A percentile compares a stretch with the other conserved stretches of the same genome.
These are phyloP conservation scores for Ephydatia muelleri DNA, from an alignment of 37 sponge, comb jelly and placozoan genomes.

Conservation along the genomic window DNA sequence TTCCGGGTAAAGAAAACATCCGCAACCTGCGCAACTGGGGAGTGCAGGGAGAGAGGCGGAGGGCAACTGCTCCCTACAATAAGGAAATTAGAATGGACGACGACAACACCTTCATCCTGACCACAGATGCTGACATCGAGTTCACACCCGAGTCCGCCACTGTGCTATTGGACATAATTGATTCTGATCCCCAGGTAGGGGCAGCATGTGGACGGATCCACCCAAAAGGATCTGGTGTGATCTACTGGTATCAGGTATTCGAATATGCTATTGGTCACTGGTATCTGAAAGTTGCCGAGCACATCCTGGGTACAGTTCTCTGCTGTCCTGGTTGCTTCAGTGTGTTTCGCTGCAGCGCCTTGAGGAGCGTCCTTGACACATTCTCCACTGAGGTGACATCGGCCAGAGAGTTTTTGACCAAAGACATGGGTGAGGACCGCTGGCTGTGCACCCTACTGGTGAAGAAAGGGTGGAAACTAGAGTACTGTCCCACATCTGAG, in stretches of 20 bases:
- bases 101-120: slow-evolving; percentile 89
- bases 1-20: slow-evolving; percentile 59
- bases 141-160: slow-evolving; percentile 80
- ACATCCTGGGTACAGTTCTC: slow-evolving; percentile 85
- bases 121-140: slow-evolving; percentile 94
- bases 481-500: slow-evolving; percentile 83
- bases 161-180: slow-evolving; percentile 74
- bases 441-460: slow-evolving; percentile 94
- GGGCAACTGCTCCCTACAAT: too few relatives aligned
- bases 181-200: slow-evolving; percentile 71
- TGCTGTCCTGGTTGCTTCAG: slow-evolving; percentile 95
- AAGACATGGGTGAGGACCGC: slow-evolving; percentile 96
- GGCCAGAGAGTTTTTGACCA: slow-evolving; percentile 83
- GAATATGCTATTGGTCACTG: slow-evolving; percentile 91
- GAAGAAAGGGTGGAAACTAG: slow-evolving; percentile 81
- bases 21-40: too few relatives aligned
- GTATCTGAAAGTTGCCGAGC: slow-evolving; percentile 83
- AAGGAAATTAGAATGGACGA: neutral
- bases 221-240: slow-evolving; percentile 75
- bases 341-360: slow-evolving; percentile 76
- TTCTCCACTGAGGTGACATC: slow-evolving; percentile 65
- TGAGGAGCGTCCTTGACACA: slow-evolving; percentile 57
- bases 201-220: slow-evolving; percentile 88
- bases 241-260: slow-evolving; percentile 91
- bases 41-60: too few relatives aligned